Evolutionary conservation across 2,888 invertebrate species (phyloP).

Genomic region (Ligdia adustata): DNA sequence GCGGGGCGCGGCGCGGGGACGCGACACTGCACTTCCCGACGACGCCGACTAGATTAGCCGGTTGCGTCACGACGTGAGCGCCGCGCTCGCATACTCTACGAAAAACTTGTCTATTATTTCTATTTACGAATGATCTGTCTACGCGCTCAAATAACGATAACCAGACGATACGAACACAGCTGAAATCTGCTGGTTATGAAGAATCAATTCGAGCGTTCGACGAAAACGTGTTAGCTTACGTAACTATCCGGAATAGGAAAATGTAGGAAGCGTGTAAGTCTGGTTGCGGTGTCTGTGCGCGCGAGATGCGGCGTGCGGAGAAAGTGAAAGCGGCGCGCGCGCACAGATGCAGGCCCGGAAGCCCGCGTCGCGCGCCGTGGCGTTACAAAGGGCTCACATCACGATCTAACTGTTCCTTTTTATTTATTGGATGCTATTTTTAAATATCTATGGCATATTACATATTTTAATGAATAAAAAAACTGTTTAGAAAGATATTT

Average conservation of each 20-base stretch:
- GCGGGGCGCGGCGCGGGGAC: conserved; percentile 78
- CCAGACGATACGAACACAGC: conserved; percentile 24
- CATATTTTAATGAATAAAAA: no score
- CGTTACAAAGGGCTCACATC: conserved; percentile 66
- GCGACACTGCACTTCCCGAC: conserved; percentile 84
- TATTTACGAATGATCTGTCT: conserved; percentile 44
- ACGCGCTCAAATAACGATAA: conserved; percentile 32
- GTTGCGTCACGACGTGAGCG: conserved; percentile 78
- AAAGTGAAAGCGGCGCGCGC: conserved; percentile 79
- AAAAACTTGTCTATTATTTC: conserved; percentile 56
- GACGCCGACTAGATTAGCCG: conserved; percentile 82
- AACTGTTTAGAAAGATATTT: no score
- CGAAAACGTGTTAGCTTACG: conserved; percentile 42
- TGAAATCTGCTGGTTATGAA: no score
- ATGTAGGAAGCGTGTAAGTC: conserved; percentile 67
- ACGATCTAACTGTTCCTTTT: conserved; percentile 29
- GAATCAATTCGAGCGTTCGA: conserved; percentile 23
- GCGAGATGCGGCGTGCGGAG: conserved; percentile 69
- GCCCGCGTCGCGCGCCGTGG: conserved; percentile 55
- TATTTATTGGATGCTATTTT: no score
- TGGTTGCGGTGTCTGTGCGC: conserved; percentile 55
- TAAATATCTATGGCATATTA: no score
- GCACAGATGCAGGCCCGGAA: conserved; percentile 78
- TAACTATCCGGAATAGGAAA: conserved; percentile 64
- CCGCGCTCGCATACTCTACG: conserved; percentile 48